phyloP scores from a whole-genome alignment of 2,888 invertebrate species.

The Metacarcinus magister region DNA sequence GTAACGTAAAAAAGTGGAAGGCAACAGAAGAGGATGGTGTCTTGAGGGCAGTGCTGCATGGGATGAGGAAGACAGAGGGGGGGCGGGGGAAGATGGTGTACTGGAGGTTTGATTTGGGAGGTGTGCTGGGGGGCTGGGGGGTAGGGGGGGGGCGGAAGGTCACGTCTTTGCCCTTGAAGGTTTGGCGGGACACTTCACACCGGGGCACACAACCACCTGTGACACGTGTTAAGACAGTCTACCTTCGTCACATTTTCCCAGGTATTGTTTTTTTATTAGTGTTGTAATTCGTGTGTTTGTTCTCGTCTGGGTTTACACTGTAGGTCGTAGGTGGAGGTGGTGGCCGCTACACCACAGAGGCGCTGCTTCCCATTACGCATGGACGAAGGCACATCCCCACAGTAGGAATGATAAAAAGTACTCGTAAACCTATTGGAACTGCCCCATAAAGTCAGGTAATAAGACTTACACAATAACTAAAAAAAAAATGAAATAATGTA shows the following conservation, averaged over 20 bases:
- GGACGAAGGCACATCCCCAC: neutral
- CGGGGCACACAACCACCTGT: neutral
- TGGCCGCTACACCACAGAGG: neutral
- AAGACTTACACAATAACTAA: neutral
- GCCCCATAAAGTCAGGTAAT: neutral
- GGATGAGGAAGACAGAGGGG: no score
- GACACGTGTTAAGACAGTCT: neutral
- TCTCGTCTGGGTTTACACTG: no score
- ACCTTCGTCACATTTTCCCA: neutral
- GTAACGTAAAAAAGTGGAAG: no score
- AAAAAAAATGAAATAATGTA: neutral
- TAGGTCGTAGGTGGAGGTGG: no score
- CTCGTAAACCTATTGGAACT: neutral
- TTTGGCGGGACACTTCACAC: neutral
- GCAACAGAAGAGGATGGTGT: no score
- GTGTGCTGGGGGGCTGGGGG: no score
- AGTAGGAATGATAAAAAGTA: neutral
- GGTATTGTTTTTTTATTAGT: neutral
- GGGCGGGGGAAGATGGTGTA: no score
- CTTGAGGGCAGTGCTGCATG: no score
- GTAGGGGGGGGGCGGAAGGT: no score
- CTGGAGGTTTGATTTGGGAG: no score
- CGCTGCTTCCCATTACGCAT: neutral
- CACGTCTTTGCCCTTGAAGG: neutral
- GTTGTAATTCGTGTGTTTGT: neutral